Conservation (phyloP, 2,113 vertebrate species). For the Rostratula benghalensis region DNA sequence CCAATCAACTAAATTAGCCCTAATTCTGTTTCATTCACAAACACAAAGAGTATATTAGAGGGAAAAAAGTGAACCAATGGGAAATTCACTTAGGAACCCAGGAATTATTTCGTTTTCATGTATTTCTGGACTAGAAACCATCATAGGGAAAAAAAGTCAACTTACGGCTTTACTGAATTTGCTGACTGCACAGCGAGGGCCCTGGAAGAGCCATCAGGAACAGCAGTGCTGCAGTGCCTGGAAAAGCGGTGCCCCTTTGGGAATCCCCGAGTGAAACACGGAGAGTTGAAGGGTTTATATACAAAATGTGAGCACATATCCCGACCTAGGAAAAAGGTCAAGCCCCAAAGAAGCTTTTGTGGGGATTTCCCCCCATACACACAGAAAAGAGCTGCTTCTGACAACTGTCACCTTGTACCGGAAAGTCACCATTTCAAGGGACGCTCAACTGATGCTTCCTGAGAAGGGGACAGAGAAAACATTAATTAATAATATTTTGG, state of each 20-base stretch:
- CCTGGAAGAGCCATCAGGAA: background rate
- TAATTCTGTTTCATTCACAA: constrained; percentile 68
- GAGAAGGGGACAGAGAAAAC: background rate
- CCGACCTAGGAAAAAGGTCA: background rate
- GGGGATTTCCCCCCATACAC: rapidly evolving
- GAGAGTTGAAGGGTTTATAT: background rate
- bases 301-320: background rate
- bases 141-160: background rate
- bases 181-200: background rate
- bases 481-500: background rate
- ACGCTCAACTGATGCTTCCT: background rate
- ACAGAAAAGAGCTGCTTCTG: background rate
- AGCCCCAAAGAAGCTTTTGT: background rate
- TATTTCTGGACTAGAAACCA: constrained; percentile 11
- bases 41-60: constrained; percentile 47
- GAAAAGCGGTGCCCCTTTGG: background rate
- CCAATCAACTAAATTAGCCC: constrained; percentile 69
- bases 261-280: background rate
- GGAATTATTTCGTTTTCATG: background rate
- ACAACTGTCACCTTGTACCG: background rate
- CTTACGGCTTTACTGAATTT: background rate
- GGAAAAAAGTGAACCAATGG: background rate
- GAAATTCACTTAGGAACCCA: constrained; percentile 9
- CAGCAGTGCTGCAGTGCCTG: rapidly evolving
- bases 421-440: background rate